Percentiles rank a stretch among this genome's conserved stretches.
Evolutionary conservation across 2,888 invertebrate species (phyloP).

Genomic region (Eilema griseolum): DNA sequence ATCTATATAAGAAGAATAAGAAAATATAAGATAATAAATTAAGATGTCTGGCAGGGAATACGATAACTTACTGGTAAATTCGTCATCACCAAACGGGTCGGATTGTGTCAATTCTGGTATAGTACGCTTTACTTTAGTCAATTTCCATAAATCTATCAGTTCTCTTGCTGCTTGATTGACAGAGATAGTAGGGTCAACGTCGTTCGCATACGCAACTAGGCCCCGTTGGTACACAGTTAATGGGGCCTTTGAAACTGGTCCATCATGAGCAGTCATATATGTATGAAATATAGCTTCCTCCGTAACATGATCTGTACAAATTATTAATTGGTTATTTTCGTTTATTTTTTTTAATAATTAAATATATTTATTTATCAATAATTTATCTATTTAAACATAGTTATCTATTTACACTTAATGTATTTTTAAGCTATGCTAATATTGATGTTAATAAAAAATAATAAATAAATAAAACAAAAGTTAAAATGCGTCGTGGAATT

Average conservation of each 20-base stretch:
- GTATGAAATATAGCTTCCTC: background rate
- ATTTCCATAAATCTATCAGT: constrained; percentile 3
- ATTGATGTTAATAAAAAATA: too few relatives aligned
- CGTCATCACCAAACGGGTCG: background rate
- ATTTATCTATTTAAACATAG: too few relatives aligned
- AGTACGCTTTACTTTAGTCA: background rate
- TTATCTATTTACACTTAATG: too few relatives aligned
- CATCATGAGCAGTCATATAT: background rate
- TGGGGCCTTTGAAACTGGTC: background rate
- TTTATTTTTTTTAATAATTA: background rate
- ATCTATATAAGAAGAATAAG: too few relatives aligned
- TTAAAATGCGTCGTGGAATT: too few relatives aligned
- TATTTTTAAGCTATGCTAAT: too few relatives aligned
- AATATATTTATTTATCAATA: too few relatives aligned
- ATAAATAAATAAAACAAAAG: too few relatives aligned
- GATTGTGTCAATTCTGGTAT: background rate
- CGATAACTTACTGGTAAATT: background rate
- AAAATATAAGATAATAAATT: background rate
- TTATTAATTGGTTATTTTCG: background rate
- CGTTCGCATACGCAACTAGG: background rate
- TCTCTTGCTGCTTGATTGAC: constrained; percentile 3
- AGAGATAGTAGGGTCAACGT: too few relatives aligned
- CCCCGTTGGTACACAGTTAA: background rate
- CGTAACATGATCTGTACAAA: background rate
- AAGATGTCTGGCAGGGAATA: background rate